These are phyloP conservation scores for Columba livia DNA, from an alignment of 2,113 vertebrate species.

Conservation along the genomic window DNA sequence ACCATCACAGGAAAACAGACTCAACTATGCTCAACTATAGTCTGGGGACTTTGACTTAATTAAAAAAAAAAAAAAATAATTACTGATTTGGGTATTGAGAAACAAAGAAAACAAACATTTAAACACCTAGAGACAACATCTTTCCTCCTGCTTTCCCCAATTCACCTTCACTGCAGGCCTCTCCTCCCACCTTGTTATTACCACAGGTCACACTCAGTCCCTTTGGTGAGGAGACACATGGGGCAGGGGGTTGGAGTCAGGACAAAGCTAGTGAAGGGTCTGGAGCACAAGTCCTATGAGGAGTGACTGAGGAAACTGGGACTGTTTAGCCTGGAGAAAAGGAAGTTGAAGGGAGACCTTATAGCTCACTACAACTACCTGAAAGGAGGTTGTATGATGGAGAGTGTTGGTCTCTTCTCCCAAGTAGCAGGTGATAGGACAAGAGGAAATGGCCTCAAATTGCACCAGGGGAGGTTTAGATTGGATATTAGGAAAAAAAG, in stretches of 20 bases:
- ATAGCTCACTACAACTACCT: too few species aligned
- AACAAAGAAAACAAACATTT: neutral
- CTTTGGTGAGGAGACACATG: accelerated
- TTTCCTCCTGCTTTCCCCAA: neutral
- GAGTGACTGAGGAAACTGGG: too few species aligned
- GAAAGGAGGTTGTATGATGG: too few species aligned
- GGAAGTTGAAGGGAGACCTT: too few species aligned
- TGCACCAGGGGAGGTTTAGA: too few species aligned
- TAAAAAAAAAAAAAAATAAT: neutral
- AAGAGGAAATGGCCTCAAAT: too few species aligned
- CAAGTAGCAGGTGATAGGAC: too few species aligned
- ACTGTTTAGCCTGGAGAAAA: too few species aligned
- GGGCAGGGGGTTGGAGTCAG: accelerated
- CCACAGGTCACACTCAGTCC: accelerated
- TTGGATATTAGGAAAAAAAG: too few species aligned
- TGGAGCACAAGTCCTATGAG: too few species aligned
- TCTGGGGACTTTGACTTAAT: neutral
- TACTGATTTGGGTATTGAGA: neutral
- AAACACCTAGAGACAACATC: neutral
- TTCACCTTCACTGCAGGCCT: neutral
- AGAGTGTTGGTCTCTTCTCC: too few species aligned
- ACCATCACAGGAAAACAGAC: neutral
- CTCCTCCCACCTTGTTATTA: neutral
- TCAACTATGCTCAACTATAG: neutral
- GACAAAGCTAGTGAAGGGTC: too few species aligned